phyloP scores from a whole-genome alignment of 2,113 vertebrate genomes.

The Tetraodon nigroviridis region DNA sequence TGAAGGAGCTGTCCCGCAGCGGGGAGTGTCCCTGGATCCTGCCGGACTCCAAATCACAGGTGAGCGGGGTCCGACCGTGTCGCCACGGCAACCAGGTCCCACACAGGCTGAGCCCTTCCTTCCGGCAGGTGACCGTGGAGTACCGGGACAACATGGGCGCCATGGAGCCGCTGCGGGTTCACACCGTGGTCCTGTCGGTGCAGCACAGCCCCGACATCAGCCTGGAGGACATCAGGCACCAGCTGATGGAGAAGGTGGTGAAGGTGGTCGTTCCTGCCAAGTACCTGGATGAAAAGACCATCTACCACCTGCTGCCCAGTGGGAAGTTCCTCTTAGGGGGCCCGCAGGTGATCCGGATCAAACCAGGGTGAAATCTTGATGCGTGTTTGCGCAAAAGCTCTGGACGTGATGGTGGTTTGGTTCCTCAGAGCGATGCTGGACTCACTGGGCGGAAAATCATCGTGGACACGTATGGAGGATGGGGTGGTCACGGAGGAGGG shows the following conservation, averaged over 20 bases:
- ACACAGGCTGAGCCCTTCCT: too few relatives aligned
- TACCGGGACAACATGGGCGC: constrained; percentile 69
- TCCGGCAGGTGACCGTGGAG: constrained; percentile 71
- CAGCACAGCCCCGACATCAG: constrained; percentile 66
- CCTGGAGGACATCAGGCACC: constrained; percentile 60
- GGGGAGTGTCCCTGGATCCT: constrained; percentile 72
- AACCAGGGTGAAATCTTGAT: not conserved
- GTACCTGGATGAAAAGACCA: constrained; percentile 69
- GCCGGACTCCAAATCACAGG: constrained; percentile 75
- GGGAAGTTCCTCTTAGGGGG: constrained; percentile 71
- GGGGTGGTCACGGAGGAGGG: constrained; percentile 77
- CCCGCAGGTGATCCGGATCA: constrained; percentile 54
- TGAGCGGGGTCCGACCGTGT: constrained; percentile 18
- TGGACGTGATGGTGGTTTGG: not conserved
- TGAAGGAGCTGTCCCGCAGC: constrained; percentile 65
- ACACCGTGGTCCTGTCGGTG: constrained; percentile 75
- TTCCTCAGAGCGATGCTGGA: constrained; percentile 67
- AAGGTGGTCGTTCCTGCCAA: constrained; percentile 65
- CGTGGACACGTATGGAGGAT: constrained; percentile 76
- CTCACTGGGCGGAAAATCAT: constrained; percentile 78
- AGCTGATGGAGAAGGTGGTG: constrained; percentile 73
- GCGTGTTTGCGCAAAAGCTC: not conserved
- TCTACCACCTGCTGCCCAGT: constrained; percentile 75
- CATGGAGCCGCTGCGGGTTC: constrained; percentile 71
- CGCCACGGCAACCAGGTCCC: too few relatives aligned